Evolutionary conservation across 2,888 invertebrate genomes (phyloP).

Genomic region (Ctena decussata): DNA sequence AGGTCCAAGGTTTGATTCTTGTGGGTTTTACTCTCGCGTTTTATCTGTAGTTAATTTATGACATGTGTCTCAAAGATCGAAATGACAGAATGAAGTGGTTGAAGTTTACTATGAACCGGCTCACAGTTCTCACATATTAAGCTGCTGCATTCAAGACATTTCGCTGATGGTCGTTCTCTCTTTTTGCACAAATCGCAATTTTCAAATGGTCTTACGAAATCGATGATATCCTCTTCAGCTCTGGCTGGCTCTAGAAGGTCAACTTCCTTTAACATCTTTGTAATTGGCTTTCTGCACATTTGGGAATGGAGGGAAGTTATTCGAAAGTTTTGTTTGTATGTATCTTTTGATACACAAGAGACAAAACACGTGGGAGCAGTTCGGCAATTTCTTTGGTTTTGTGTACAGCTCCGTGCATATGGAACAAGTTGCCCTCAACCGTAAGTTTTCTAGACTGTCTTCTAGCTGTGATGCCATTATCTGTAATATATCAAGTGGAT

Average conservation of each 20-base stretch:
- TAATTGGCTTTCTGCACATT: neutral
- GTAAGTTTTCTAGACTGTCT: neutral
- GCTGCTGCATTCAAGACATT: too few relatives aligned
- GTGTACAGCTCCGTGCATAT: neutral
- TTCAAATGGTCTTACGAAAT: neutral
- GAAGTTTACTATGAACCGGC: neutral
- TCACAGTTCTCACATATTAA: neutral
- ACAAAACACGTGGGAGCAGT: neutral
- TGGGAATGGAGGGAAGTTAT: neutral
- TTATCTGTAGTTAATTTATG: neutral
- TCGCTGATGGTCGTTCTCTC: neutral
- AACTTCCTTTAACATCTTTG: neutral
- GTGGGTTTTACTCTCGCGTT: neutral
- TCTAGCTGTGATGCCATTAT: neutral
- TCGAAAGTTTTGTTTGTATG: neutral
- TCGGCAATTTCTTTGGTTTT: neutral
- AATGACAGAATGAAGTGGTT: neutral
- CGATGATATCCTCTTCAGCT: neutral
- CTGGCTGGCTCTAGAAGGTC: neutral
- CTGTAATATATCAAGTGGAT: constrained; percentile 2
- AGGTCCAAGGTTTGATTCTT: neutral
- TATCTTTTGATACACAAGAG: neutral
- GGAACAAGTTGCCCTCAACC: neutral
- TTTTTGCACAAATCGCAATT: neutral
- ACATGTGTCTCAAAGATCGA: neutral